Base-by-base conservation (phyloP, 2,797 vertebrate genomes). In the Urocyon cinereoargenteus region DNA sequence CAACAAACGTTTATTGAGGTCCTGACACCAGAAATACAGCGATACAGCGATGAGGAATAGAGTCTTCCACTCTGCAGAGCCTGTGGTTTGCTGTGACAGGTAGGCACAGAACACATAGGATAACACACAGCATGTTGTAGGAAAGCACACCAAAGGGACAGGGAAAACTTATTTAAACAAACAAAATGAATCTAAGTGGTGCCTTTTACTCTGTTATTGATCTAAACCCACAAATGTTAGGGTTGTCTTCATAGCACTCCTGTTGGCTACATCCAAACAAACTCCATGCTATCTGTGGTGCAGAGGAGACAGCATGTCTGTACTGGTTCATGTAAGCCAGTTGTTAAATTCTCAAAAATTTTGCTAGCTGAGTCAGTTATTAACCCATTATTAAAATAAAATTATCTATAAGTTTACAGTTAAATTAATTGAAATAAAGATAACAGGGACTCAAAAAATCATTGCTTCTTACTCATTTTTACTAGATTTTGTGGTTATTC, bases 371-470 rank as follows among this genome's bases (percentile, higher is more conserved):
- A 78, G 7, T 73, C 66, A 51, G 5, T 90, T 95, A 45, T 40
- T 51, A 62, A 89, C 5, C 11, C 18, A 36, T 86, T 55, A 31
- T 64, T 93, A 83, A 77, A 83, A 51, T 86, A 68, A 66, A 66
- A 36, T 90, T 57, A 49, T n/a, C 36, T 93, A 64, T 15, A 88
- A 59, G 34, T 24, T 19, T 84, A 19, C 14, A n/a, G 3, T 64
- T 85, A 73, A 81, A 81, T 82, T 51, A 61, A 75, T 66, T 86
- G 66, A 91, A 70, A 61, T 61, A 24, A 95, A 91, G 24, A 5
- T 61, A 61, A 24, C 55, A 31, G 36, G 34, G 40, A 75, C 15
- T 55, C 36, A 28, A 49, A 49, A 86, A 45, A 3, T 45, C n/a
- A 73, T 68, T 13, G 49, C 13, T 79, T 88, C 28, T 28, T 66